phyloP scores from a whole-genome alignment of 1,140 invertebrate species.

The Orchesella cincta region DNA sequence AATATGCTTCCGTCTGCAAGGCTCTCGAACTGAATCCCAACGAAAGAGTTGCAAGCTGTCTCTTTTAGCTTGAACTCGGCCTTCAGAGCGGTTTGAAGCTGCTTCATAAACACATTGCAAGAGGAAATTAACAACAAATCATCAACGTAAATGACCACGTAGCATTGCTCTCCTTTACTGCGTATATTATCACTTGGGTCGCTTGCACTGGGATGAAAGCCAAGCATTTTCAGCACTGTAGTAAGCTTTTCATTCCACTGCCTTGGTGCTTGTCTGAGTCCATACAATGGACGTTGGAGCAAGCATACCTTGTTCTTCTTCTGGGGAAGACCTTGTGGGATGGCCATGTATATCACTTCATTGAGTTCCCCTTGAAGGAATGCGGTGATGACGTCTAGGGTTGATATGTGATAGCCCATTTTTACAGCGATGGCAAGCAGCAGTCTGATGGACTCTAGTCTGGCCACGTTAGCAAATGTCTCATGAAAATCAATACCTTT shows the following conservation, averaged over 20 bases:
- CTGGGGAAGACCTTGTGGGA: slow-evolving; percentile 44
- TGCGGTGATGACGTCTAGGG: slow-evolving; percentile 54
- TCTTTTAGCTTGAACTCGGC: slow-evolving; percentile 56
- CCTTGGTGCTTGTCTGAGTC: slow-evolving; percentile 57
- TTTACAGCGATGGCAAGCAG: slow-evolving; percentile 50
- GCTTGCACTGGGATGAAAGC: not conserved
- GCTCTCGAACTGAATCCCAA: slow-evolving; percentile 55
- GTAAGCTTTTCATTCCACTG: slow-evolving; percentile 53
- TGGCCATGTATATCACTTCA: slow-evolving; percentile 52
- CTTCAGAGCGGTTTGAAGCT: slow-evolving; percentile 53
- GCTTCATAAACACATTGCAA: slow-evolving; percentile 46
- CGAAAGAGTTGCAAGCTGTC: slow-evolving; percentile 51
- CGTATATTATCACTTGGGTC: not conserved
- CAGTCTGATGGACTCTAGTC: slow-evolving; percentile 50
- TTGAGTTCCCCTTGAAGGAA: slow-evolving; percentile 53
- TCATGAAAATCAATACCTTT: slow-evolving; percentile 53
- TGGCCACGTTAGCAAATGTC: slow-evolving; percentile 54
- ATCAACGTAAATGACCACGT: slow-evolving; percentile 54
- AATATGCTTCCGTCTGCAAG: slow-evolving; percentile 50
- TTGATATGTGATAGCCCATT: slow-evolving; percentile 47
- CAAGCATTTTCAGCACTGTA: not conserved
- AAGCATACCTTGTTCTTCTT: slow-evolving; percentile 22
- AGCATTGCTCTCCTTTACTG: slow-evolving; percentile 37
- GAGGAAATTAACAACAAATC: slow-evolving; percentile 52
- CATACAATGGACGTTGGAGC: slow-evolving; percentile 57